Evolutionary conservation across 1,140 invertebrate genomes (phyloP).

Genomic region (Bemisia tabaci): DNA sequence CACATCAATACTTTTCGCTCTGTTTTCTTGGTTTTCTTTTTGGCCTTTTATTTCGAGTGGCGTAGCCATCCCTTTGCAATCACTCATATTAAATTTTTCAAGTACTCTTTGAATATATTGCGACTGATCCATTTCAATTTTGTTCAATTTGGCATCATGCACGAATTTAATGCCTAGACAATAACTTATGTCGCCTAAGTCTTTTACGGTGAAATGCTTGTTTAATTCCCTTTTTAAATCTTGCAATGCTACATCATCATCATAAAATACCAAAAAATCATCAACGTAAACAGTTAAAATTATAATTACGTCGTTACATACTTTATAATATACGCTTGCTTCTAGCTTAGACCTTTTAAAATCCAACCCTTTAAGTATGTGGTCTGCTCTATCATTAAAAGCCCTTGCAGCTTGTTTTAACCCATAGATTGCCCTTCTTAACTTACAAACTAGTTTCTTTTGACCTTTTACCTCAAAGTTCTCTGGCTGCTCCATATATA

Average conservation of each 20-base stretch:
- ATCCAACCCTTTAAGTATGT: no score
- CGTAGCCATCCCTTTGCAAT: background rate
- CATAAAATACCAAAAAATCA: background rate
- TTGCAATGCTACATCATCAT: background rate
- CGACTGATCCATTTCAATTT: constrained; percentile 1
- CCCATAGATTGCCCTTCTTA: constrained; percentile 32
- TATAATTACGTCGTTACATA: background rate
- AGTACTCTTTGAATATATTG: background rate
- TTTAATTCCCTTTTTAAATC: background rate
- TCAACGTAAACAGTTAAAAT: constrained; percentile 6
- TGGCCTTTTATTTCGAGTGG: background rate
- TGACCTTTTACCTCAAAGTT: constrained; percentile 22
- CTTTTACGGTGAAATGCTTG: constrained; percentile 5
- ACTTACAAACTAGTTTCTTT: constrained; percentile 21
- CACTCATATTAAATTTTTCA: background rate
- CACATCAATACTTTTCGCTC: background rate
- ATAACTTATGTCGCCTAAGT: constrained; percentile 1
- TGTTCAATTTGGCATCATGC: background rate
- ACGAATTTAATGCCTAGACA: constrained; percentile 11
- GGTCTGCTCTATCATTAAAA: constrained; percentile 32
- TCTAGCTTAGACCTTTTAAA: no score
- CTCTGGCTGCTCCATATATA: constrained; percentile 31
- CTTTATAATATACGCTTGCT: no score
- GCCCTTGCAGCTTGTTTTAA: constrained; percentile 32
- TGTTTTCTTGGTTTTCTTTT: background rate